Percentiles rank a stretch among this genome's conserved stretches.
These are phyloP conservation scores for Coranthus polyacanthus DNA, from an alignment of 2,797 vertebrate genomes.

Conservation along the genomic window DNA sequence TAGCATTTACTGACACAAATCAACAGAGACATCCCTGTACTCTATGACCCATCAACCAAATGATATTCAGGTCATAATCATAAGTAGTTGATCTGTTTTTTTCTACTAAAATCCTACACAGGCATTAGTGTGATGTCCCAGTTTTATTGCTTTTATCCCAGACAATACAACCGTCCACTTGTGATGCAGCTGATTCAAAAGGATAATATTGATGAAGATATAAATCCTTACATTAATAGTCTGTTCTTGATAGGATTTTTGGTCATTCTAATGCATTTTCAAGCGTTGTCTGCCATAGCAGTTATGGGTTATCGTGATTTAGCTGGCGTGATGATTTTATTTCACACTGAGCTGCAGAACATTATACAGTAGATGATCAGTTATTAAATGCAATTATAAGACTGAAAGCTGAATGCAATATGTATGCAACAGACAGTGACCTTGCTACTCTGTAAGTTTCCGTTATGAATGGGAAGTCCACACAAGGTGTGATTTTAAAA, in stretches of 20 bases:
- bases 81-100: conserved; percentile 56
- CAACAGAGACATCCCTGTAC: conserved; percentile 19
- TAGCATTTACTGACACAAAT: conserved; percentile 19
- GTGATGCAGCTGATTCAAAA: conserved; percentile 32
- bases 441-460: conserved; percentile 10
- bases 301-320: conserved; percentile 4
- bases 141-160: conserved; percentile 54
- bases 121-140: conserved; percentile 65
- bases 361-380: neutral
- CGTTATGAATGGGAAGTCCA: conserved; percentile 26
- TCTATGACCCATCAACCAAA: conserved; percentile 48
- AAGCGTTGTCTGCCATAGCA: conserved; percentile 4
- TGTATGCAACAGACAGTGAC: conserved; percentile 3
- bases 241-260: neutral
- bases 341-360: neutral
- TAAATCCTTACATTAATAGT: conserved; percentile 25
- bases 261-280: conserved; percentile 1
- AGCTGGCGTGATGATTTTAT: neutral
- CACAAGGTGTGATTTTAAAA: conserved; percentile 13
- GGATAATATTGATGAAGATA: conserved; percentile 30
- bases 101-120: conserved; percentile 36
- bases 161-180: conserved; percentile 14
- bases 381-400: conserved; percentile 1
- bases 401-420: conserved; percentile 1
- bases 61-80: conserved; percentile 64